Base-by-base conservation (phyloP, 2,888 invertebrate species). In the Agriotes lineatus region DNA sequence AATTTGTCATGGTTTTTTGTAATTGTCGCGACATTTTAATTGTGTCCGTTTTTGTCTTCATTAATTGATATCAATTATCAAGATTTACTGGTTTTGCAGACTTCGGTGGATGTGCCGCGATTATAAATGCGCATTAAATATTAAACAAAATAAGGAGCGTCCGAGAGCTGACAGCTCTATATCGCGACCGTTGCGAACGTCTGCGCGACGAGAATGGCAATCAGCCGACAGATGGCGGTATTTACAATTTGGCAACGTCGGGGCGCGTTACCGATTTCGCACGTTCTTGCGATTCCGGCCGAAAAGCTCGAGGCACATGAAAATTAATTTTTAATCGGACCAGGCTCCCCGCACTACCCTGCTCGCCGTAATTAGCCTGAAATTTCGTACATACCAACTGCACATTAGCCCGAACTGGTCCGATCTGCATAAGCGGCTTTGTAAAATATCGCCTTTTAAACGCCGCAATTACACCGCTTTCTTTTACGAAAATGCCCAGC, bases 21-120 rank as follows among this genome's bases (percentile, higher is more conserved):
- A 78, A 78, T 76, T 76, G 75, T 75, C 71, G 74, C 74, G 77
- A 79, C 80, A 79, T 79, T 80, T 79, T 81, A 80, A 82, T 82
- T 81, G 81, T 81, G 78, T 74, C 78, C 75, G 73, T 82, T 82
- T 82, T 82, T 82, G 70, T 76, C 70, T 52, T 63, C 70, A 73
- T 74, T 81, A 82, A 82, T 82, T 81, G 81, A 81, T 82, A 81
- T 81, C 81, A 82, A 81, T 82, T 82, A 81, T 81, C 79, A 78
- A 79, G 82, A 82, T 80, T 80, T 81, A 82, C 80, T 79, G 80
- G 80, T 79, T 78, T 67, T 62, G 63, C 71, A 73, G 73, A 74
- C 73, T 76, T 76, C 75, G 75, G 75, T 76, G 75, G 70, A 77
- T 78, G 77, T 71, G 75, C 70, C 73, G 70, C 65, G 73, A 77